phyloP scores from a whole-genome alignment of 2,888 invertebrate species.

The Dynastes hyllus region DNA sequence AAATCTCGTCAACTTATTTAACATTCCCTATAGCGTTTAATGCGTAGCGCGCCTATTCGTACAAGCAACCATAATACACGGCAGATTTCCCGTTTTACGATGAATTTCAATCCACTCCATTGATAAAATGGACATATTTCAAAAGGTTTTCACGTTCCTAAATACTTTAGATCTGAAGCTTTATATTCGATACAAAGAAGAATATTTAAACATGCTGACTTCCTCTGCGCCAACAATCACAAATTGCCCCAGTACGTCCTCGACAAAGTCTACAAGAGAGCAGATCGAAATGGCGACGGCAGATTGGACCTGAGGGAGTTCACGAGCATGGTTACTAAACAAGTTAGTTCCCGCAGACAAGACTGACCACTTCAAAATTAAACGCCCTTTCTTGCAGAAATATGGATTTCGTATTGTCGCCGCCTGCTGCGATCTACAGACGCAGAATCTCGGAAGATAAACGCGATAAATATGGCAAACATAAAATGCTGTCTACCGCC shows the following conservation, averaged over 20 bases:
- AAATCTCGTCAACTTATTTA: too few species aligned
- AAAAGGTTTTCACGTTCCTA: too few species aligned
- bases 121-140: too few species aligned
- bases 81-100: too few species aligned
- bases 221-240: constrained; percentile 77
- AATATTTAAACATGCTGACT: constrained; percentile 60
- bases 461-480: constrained; percentile 41
- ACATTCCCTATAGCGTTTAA: too few species aligned
- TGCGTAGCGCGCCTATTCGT: too few species aligned
- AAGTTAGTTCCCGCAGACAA: constrained; percentile 71
- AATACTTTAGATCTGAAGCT: too few species aligned
- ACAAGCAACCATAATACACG: too few species aligned
- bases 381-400: constrained; percentile 7
- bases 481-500: constrained; percentile 97
- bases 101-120: too few species aligned
- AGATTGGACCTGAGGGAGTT: constrained; percentile 83
- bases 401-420: constrained; percentile 28
- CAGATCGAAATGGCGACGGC: constrained; percentile 79
- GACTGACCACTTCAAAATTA: not conserved
- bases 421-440: not conserved
- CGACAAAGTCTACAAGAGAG: constrained; percentile 78
- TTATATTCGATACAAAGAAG: too few species aligned
- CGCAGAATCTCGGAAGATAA: constrained; percentile 1
- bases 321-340: constrained; percentile 80
- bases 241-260: constrained; percentile 81